Evolutionary conservation across 2,113 vertebrate species (phyloP).

Genomic region (Carollia perspicillata): DNA sequence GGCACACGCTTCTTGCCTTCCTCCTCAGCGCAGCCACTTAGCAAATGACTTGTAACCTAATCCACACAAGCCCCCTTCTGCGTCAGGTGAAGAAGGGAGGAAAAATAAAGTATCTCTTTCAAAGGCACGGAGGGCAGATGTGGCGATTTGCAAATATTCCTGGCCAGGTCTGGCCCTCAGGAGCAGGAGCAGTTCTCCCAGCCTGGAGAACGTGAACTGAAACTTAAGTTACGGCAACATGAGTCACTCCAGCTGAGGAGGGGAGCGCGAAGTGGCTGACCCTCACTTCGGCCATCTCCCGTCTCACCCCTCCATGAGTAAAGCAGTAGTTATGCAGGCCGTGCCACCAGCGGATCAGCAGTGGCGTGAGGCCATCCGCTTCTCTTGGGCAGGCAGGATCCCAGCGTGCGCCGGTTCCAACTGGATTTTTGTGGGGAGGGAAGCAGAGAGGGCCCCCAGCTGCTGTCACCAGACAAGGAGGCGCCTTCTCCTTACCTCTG

Average conservation of each 20-base stretch:
- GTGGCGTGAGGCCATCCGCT: constrained; percentile 50
- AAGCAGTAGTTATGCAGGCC: constrained; percentile 13
- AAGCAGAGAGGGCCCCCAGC: constrained; percentile 50
- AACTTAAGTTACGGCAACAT: not conserved
- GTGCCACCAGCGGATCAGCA: not conserved
- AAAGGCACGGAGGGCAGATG: not conserved
- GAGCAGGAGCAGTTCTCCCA: not conserved
- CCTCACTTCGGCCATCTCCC: not conserved
- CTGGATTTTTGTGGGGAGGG: constrained; percentile 42
- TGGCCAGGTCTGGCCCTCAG: not conserved
- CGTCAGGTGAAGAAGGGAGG: not conserved
- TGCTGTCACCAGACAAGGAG: constrained; percentile 69
- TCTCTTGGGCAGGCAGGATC: constrained; percentile 40
- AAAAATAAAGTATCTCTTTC: not conserved
- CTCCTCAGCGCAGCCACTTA: not conserved
- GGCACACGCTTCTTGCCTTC: not conserved
- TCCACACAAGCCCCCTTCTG: not conserved
- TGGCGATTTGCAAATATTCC: not conserved
- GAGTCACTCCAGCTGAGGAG: not conserved
- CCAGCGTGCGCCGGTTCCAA: constrained; percentile 35
- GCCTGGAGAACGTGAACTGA: not conserved
- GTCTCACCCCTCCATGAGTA: not conserved
- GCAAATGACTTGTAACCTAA: not conserved
- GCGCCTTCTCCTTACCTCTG: constrained; percentile 62
- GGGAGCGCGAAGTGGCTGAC: not conserved